Evolutionary conservation across 2,888 invertebrate genomes (phyloP).

Genomic region (Lobophora halterata): DNA sequence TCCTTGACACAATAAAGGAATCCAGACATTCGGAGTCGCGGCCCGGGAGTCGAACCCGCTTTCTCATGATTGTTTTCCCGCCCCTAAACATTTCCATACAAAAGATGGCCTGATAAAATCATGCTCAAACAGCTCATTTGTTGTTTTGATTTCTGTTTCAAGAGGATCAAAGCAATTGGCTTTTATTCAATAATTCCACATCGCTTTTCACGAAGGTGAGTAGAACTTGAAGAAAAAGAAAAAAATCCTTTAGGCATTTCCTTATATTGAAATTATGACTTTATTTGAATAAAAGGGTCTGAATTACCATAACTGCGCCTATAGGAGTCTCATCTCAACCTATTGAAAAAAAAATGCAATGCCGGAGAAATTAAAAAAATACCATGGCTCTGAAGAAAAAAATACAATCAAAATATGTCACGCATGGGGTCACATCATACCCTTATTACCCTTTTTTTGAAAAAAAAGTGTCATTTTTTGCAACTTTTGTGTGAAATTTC

Average conservation of each 20-base stretch:
- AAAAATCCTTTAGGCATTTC: too few relatives aligned
- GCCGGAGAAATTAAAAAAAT: too few relatives aligned
- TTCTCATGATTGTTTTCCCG: slow-evolving; percentile 64
- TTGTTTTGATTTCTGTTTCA: slow-evolving; percentile 19
- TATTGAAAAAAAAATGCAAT: too few relatives aligned
- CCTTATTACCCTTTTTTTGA: slow-evolving; percentile 43
- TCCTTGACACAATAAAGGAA: slow-evolving; percentile 67
- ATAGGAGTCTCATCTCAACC: too few relatives aligned
- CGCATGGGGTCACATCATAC: slow-evolving; percentile 49
- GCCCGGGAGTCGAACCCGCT: slow-evolving; percentile 46
- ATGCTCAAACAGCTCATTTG: slow-evolving; percentile 24
- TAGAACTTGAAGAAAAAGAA: too few relatives aligned
- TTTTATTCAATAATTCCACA: slow-evolving; percentile 3
- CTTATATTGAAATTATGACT: too few relatives aligned
- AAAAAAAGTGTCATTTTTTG: slow-evolving; percentile 39
- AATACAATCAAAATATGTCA: slow-evolving; percentile 50
- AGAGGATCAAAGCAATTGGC: slow-evolving; percentile 13
- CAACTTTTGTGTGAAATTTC: slow-evolving; percentile 63
- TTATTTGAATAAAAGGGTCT: too few relatives aligned
- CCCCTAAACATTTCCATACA: slow-evolving; percentile 62
- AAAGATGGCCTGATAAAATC: slow-evolving; percentile 66
- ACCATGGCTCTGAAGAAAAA: slow-evolving; percentile 33
- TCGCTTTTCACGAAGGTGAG: too few relatives aligned
- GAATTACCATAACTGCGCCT: too few relatives aligned
- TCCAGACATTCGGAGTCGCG: slow-evolving; percentile 60